Evolutionary conservation across 2,888 invertebrate genomes (phyloP).

Genomic region (Drosophila subquinaria): DNA sequence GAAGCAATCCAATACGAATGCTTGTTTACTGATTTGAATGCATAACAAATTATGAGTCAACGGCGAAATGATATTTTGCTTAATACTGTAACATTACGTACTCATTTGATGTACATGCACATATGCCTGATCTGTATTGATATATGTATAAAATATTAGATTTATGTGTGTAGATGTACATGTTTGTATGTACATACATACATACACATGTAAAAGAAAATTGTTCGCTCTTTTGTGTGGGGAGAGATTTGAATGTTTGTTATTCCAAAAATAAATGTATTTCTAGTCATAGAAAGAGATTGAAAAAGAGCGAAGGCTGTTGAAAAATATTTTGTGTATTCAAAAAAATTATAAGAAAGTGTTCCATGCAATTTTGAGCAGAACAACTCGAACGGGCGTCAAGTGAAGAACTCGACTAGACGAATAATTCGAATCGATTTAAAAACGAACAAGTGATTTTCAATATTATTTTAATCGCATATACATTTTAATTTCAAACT

Average conservation of each 20-base stretch:
- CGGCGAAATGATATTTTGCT: slow-evolving; percentile 17
- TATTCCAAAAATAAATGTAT: slow-evolving; percentile 85
- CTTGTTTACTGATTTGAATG: background rate
- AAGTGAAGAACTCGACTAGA: slow-evolving; percentile 83
- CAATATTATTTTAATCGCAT: slow-evolving; percentile 42
- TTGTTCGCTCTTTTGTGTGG: slow-evolving; percentile 55
- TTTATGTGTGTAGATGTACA: slow-evolving; percentile 13
- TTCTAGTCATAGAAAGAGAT: slow-evolving; percentile 48
- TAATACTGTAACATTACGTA: slow-evolving; percentile 19
- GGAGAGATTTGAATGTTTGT: slow-evolving; percentile 71
- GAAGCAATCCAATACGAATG: slow-evolving; percentile 8
- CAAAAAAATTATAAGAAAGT: slow-evolving; percentile 81
- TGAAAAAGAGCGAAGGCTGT: slow-evolving; percentile 57
- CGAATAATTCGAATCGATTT: slow-evolving; percentile 65
- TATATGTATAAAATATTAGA: slow-evolving; percentile 20
- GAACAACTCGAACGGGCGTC: slow-evolving; percentile 85
- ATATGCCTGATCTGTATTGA: slow-evolving; percentile 8
- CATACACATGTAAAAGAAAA: slow-evolving; percentile 38
- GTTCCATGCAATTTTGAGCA: slow-evolving; percentile 74
- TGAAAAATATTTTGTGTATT: slow-evolving; percentile 59
- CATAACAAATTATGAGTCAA: slow-evolving; percentile 14
- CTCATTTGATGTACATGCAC: background rate
- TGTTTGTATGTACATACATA: slow-evolving; percentile 9
- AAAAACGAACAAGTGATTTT: slow-evolving; percentile 65
- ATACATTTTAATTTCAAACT: slow-evolving; percentile 5